phyloP scores from a whole-genome alignment of 2,113 vertebrate species.

The Beaufortia kweichowensis region DNA sequence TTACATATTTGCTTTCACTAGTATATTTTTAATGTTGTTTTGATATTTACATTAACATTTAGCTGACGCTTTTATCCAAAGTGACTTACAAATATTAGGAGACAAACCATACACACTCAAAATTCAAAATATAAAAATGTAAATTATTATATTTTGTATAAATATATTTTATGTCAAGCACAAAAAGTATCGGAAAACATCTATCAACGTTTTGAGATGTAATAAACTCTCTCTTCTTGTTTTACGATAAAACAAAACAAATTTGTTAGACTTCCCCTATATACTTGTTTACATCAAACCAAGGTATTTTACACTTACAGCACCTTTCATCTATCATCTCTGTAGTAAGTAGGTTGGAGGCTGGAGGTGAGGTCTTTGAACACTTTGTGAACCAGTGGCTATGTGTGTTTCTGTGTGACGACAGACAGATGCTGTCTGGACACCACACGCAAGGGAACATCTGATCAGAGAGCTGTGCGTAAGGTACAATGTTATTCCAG shows the following conservation, averaged over 20 bases:
- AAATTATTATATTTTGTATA: no score
- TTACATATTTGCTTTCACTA: no score
- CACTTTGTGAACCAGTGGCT: neutral
- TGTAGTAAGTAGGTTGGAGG: constrained; percentile 57
- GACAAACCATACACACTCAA: no score
- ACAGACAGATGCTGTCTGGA: constrained; percentile 59
- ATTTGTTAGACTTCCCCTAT: constrained; percentile 41
- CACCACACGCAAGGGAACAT: constrained; percentile 59
- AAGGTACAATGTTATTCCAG: constrained; percentile 61
- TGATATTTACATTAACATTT: no score
- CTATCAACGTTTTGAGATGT: no score
- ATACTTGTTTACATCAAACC: constrained; percentile 69
- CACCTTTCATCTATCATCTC: constrained; percentile 74
- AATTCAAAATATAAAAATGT: no score
- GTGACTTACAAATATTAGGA: no score
- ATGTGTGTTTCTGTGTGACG: constrained; percentile 41
- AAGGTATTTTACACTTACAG: constrained; percentile 60
- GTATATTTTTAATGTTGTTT: no score
- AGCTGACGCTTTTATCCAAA: no score
- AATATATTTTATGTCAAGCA: no score
- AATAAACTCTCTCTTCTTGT: no score
- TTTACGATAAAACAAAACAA: neutral
- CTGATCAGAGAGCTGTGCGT: constrained; percentile 55
- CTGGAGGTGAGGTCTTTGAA: neutral
- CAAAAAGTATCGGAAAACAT: no score